Conservation (phyloP, 2,797 vertebrate species). For the Spea hammondii region DNA sequence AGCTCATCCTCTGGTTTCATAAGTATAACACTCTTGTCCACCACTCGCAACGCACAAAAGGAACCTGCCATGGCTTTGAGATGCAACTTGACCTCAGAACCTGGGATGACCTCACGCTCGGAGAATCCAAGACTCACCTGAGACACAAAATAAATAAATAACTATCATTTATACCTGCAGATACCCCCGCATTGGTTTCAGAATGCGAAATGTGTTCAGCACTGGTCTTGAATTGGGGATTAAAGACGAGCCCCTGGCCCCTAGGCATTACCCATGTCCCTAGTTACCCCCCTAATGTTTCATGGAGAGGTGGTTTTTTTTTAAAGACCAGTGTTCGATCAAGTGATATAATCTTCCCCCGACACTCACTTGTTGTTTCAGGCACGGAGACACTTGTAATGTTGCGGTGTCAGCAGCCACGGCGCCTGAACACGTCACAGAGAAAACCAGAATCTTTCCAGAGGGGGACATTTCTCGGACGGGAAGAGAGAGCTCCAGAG, state of each 20-base stretch:
- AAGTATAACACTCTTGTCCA: conserved; percentile 38
- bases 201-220: too few species aligned
- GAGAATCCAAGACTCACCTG: conserved; percentile 32
- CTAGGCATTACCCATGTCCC: too few species aligned
- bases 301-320: too few species aligned
- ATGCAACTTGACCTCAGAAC: conserved; percentile 1
- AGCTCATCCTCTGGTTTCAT: conserved; percentile 40
- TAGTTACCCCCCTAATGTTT: too few species aligned
- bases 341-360: not conserved
- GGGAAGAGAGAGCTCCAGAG: conserved; percentile 16
- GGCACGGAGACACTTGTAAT: not conserved
- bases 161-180: not conserved
- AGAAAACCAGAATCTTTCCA: conserved; percentile 28
- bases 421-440: not conserved
- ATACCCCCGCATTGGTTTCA: too few species aligned
- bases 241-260: too few species aligned
- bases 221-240: too few species aligned
- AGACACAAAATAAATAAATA: not conserved
- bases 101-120: conserved; percentile 8
- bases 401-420: conserved; percentile 18
- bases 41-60: conserved; percentile 21
- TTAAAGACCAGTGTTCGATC: too few species aligned
- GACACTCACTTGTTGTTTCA: conserved; percentile 18
- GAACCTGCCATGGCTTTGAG: conserved; percentile 25
- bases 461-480: conserved; percentile 12